These are phyloP conservation scores for Entomobrya proxima DNA, from an alignment of 2,888 invertebrate genomes.

Conservation along the genomic window DNA sequence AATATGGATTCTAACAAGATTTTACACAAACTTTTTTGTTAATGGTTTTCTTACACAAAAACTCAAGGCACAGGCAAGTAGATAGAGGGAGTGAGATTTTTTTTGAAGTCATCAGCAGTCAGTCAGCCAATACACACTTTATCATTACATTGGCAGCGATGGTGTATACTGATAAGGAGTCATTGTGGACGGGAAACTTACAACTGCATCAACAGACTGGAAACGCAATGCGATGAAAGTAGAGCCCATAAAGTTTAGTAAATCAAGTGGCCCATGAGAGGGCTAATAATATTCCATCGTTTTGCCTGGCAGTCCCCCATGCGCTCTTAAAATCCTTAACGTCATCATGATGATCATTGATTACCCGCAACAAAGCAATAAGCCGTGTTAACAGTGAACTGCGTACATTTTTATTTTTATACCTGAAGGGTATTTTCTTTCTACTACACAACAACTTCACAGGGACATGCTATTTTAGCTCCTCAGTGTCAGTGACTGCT, in stretches of 20 bases:
- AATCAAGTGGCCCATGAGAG: slow-evolving; percentile 52
- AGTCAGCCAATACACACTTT: neutral
- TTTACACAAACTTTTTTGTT: neutral
- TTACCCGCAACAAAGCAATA: neutral
- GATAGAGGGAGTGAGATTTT: slow-evolving; percentile 1
- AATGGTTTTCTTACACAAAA: neutral
- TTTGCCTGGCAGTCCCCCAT: neutral
- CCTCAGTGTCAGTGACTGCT: neutral
- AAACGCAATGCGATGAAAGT: neutral
- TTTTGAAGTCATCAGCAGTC: slow-evolving; percentile 17
- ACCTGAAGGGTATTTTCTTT: slow-evolving; percentile 14
- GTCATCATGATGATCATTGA: slow-evolving; percentile 2
- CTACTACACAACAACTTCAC: neutral
- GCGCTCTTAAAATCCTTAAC: neutral
- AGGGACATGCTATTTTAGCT: neutral
- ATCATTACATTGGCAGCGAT: slow-evolving; percentile 20
- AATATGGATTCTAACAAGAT: neutral
- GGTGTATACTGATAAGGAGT: slow-evolving; percentile 8
- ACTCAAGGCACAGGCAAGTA: too few relatives aligned
- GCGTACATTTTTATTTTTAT: neutral
- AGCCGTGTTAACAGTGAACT: neutral
- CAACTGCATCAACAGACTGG: neutral
- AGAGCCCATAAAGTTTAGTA: neutral
- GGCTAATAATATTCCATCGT: slow-evolving; percentile 42
- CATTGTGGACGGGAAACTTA: neutral